Conservation (phyloP, 2,888 invertebrate species). For the Mesorhabditis sp. region DNA sequence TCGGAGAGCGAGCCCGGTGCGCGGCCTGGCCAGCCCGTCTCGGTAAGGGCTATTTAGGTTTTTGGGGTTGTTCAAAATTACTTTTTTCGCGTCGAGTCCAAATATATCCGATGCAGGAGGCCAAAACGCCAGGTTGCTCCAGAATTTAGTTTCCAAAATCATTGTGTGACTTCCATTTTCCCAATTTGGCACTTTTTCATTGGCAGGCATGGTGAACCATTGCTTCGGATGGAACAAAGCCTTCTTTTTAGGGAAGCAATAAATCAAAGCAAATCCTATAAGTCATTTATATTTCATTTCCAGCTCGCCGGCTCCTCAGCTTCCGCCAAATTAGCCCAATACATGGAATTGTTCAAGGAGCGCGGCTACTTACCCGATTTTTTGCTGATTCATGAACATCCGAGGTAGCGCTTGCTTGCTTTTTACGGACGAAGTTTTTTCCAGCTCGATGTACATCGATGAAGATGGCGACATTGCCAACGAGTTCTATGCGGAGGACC, state of each 20-base stretch:
- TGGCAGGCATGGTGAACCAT: too few species aligned
- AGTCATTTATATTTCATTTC: too few species aligned
- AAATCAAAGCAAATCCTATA: too few species aligned
- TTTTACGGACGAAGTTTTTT: conserved; percentile 21
- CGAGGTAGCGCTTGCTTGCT: conserved; percentile 18
- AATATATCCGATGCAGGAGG: background rate
- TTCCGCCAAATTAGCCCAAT: conserved; percentile 15
- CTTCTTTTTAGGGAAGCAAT: too few species aligned
- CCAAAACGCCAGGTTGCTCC: background rate
- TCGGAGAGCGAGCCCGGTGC: background rate
- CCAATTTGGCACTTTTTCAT: background rate
- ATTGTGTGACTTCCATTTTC: background rate
- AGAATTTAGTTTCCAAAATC: background rate
- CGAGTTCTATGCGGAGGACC: conserved; percentile 64
- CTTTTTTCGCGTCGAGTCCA: background rate
- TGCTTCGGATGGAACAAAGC: too few species aligned
- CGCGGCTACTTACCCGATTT: conserved; percentile 31
- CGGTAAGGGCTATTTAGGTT: too few species aligned
- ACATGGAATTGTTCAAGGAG: conserved; percentile 25
- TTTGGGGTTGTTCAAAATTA: too few species aligned
- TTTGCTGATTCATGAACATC: conserved; percentile 29
- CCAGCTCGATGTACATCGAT: conserved; percentile 65
- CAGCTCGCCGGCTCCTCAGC: too few species aligned
- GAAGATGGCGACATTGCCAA: conserved; percentile 66
- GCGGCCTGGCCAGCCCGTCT: too few species aligned